Evolutionary conservation across 2,888 invertebrate species (phyloP), one percentile per base, ranked within the genome.

Genomic region (Agonopterix arenella): DNA sequence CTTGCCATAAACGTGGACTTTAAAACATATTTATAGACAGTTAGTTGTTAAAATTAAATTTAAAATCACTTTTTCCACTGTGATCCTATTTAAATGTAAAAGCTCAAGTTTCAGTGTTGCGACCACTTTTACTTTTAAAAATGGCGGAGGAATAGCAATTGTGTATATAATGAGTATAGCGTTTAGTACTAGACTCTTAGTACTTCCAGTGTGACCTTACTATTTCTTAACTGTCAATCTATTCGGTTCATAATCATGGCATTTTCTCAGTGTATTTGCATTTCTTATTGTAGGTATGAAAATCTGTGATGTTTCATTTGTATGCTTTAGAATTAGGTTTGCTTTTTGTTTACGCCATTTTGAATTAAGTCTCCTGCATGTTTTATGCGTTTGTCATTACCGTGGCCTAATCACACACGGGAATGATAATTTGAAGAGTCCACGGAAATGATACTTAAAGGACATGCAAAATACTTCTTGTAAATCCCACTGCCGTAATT

Each of bases 61-160:
- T 79, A 82, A 5, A 83, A 84, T 84, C 84, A 88, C 88, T 86
- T 83, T 85, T 82, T 88, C 85, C 89, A 89, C 89, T 89, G 89
- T 89, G 89, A 89, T 89, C 89, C 88, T 88, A 85, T 79, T 82
- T 81, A 80, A 82, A 78, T 80, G 68, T 84, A 78, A 84, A 66
- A 78, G 89, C 89, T 89, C 88, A 86, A 86, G 73, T 70, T 77
- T 80, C 79, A 76, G 73, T 76, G 79, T 79, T 71, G 81, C 83
- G 76, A 83, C 80, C 81, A 76, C 66, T 60, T 70, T 70, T 65
- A 54, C 56, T 69, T 69, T 62, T 53, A 62, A 56, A 28, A 48
- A 57, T 55, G 62, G 66, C 66, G 64, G 63, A 57, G 64, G 62
- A 57, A 66, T 72, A 76, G 75, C 74, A 71, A 73, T 72, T 71